phyloP scores from a whole-genome alignment of 2,888 invertebrate species.

The Napeogenes sylphis region DNA sequence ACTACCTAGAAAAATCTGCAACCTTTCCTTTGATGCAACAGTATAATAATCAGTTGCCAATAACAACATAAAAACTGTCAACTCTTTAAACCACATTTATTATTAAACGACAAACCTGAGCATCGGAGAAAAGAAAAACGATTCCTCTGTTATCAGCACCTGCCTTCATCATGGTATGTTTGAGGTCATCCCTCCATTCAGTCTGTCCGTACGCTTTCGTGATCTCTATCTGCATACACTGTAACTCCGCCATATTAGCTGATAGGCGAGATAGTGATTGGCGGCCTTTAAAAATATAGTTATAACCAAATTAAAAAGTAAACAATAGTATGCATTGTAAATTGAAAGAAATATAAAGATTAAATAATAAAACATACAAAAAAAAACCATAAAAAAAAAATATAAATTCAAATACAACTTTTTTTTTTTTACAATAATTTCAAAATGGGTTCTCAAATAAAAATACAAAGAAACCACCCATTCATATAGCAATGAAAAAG shows the following conservation, averaged over 20 bases:
- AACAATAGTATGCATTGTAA: too few species aligned
- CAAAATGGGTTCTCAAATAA: too few species aligned
- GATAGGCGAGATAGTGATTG: conserved; percentile 90
- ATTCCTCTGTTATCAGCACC: conserved; percentile 86
- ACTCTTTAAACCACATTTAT: not conserved
- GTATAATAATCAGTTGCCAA: too few species aligned
- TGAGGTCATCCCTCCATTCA: conserved; percentile 94
- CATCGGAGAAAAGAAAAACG: conserved; percentile 93
- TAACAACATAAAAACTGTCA: too few species aligned
- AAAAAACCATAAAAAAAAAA: too few species aligned
- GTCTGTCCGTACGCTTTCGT: conserved; percentile 85
- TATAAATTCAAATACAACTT: too few species aligned
- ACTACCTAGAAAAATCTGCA: not conserved
- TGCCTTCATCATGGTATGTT: conserved; percentile 85
- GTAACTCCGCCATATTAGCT: conserved; percentile 84
- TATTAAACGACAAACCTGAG: conserved; percentile 76
- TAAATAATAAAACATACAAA: too few species aligned
- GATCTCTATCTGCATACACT: conserved; percentile 89
- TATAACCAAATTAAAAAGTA: not conserved
- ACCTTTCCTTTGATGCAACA: too few species aligned
- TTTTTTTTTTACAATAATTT: too few species aligned
- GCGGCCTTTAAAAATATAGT: conserved; percentile 75
- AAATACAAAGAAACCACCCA: too few species aligned
- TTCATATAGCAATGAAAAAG: too few species aligned
- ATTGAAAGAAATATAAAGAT: too few species aligned